Base-by-base conservation (phyloP, 2,888 invertebrate species). In the Herminia tarsipennalis region DNA sequence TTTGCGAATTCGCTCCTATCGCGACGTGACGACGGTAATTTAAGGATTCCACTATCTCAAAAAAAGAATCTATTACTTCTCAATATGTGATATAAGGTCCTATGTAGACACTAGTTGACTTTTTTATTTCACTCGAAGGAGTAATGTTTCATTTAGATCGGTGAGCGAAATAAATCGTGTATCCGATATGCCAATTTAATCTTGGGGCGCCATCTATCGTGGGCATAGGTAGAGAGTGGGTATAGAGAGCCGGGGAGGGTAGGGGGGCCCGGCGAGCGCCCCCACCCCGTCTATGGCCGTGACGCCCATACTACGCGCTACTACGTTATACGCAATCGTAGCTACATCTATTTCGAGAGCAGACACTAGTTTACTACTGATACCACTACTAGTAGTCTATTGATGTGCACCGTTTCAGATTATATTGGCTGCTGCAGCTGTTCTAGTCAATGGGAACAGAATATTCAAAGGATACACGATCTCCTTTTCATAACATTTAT, bases 141-240 rank as follows among this genome's bases (percentile, higher is more conserved):
- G 56, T 62, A 57, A 66, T 57, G 66, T 72, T 64, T 71, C 73
- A 66, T 77, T 80, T 76, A 73, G 76, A 74, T 78, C 70, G 70
- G 55, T 56, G 66, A 69, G 58, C 61, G 62, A 70, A 66, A 75
- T 76, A 71, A 76, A 75, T 79, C 75, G 73, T 77, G 72, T 79
- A 76, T 74, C 77, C 74, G 61, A 80, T 85, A 78, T 81, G 85
- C 74, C 80, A 80, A 78, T 86, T 83, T 79, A 78, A 83, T 81
- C 81, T 76, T 65, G 62, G 49, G 66, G 66, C 79, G 86, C 86
- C 88, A 87, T 86, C 88, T 88, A 84, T 81, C 73, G 83, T 73
- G 62, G 65, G 56, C 59, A 60, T 59, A 60, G 67, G 59, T 61
- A 67, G 62, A 64, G 61, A 53, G n/a, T n/a, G 60, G 49, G 36